phyloP scores from a whole-genome alignment of 2,113 vertebrate species.

The Stictonetta naevosa region DNA sequence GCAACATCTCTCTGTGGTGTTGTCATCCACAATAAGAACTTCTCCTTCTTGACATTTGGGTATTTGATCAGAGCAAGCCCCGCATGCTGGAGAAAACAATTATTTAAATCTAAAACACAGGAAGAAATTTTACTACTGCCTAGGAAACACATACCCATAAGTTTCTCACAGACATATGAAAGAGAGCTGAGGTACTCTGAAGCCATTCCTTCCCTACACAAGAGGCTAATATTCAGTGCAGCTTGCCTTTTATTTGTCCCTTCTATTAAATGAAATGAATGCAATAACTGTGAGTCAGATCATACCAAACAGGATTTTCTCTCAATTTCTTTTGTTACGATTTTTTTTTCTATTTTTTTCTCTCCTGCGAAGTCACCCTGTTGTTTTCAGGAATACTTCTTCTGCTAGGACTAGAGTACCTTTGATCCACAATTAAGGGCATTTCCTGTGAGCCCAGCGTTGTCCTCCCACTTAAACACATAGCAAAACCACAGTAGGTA shows the following conservation, averaged over 20 bases:
- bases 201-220: background rate
- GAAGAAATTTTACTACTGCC: background rate
- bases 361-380: background rate
- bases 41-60: constrained; percentile 89
- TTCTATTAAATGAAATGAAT: background rate
- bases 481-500: background rate
- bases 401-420: background rate
- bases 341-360: background rate
- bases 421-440: background rate
- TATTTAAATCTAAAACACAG: background rate
- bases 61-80: constrained; percentile 78
- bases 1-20: constrained; percentile 90
- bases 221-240: background rate
- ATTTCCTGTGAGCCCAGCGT: background rate
- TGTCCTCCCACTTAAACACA: background rate
- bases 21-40: constrained; percentile 83
- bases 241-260: background rate
- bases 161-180: background rate
- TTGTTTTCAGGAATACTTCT: background rate
- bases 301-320: background rate
- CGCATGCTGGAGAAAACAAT: constrained; percentile 80
- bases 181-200: background rate
- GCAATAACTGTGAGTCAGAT: background rate
- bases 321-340: background rate
- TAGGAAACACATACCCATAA: background rate